Evolutionary conservation across 2,888 invertebrate genomes (phyloP).

Genomic region (Diplazon laetatorius): DNA sequence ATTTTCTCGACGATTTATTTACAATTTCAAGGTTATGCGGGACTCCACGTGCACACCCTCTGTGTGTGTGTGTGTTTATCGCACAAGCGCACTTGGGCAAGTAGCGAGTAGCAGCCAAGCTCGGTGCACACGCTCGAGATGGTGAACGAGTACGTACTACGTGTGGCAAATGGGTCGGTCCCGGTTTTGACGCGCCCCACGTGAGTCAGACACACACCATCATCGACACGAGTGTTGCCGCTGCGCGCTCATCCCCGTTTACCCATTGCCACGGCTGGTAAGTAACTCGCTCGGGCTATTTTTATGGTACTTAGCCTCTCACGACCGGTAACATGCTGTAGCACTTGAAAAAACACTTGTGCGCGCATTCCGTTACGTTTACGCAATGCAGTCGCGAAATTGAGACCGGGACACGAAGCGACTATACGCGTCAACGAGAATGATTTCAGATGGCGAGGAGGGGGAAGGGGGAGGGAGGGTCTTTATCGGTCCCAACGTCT

Average conservation of each 20-base stretch:
- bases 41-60: no score
- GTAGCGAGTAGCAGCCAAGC: constrained; percentile 49
- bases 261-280: constrained; percentile 47
- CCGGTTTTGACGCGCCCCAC: constrained; percentile 66
- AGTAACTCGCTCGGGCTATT: constrained; percentile 68
- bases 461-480: not conserved
- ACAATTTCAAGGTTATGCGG: no score
- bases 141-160: constrained; percentile 65
- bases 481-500: no score
- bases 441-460: no score
- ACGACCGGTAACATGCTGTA: constrained; percentile 80
- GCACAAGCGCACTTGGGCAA: constrained; percentile 28
- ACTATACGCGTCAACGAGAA: not conserved
- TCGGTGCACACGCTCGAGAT: constrained; percentile 62
- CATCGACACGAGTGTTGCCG: constrained; percentile 50
- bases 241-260: no score
- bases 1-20: no score
- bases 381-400: constrained; percentile 71
- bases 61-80: not conserved
- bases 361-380: constrained; percentile 81
- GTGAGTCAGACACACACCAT: constrained; percentile 50
- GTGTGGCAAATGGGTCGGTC: constrained; percentile 72
- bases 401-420: not conserved
- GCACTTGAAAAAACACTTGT: constrained; percentile 82
- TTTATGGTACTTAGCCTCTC: constrained; percentile 76